Evolutionary conservation across 2,113 vertebrate species (phyloP), one percentile per base, ranked within the genome.

Genomic region (Cavia aperea): DNA sequence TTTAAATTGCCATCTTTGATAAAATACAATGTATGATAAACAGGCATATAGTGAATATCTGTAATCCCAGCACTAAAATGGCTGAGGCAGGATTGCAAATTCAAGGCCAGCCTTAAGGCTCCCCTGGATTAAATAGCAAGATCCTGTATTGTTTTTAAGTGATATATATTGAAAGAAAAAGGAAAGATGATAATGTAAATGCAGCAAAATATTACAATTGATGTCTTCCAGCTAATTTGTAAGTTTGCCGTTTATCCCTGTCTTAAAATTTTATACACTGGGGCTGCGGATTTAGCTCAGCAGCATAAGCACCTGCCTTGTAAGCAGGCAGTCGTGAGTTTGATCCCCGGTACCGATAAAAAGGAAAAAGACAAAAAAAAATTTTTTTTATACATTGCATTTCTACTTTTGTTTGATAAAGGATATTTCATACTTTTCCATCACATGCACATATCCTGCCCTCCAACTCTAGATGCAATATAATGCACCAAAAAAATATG

Each of bases 1-100:
- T 14, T 88, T 39, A 88, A 62, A 84, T 85, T 88, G 63, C 58
- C 85, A 91, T 91, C 84, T 94, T 70, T 85, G 23, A 31, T 56
- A 51, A 49, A 49, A 51, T 75, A 10, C 3, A 5, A 75, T 75
- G 12, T 14, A 75, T 46, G 24, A 46, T 75, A 75, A 49, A 43
- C 23, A 46, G 43, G 24, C 23, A 26, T 75, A 43, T 75, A 18
- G 31, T 33, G 21, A 26, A 78, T 78, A 78, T 78, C 75, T 78
- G 72, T 75, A 75, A 75, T 75, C 23, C 43, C 43, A 19, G 75
- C 75, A 78, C 46, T 51, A 51, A 51, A 33, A 43, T 46, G 46
- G 21, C 75, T 51, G 49, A 77, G 43, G 39, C 72, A 75, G 13
- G 75, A 51, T 31, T 77, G 75, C 49, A 51, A 78, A 78, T 78